Evolutionary conservation across 2,797 vertebrate genomes (phyloP).

Genomic region (Ispidina picta): DNA sequence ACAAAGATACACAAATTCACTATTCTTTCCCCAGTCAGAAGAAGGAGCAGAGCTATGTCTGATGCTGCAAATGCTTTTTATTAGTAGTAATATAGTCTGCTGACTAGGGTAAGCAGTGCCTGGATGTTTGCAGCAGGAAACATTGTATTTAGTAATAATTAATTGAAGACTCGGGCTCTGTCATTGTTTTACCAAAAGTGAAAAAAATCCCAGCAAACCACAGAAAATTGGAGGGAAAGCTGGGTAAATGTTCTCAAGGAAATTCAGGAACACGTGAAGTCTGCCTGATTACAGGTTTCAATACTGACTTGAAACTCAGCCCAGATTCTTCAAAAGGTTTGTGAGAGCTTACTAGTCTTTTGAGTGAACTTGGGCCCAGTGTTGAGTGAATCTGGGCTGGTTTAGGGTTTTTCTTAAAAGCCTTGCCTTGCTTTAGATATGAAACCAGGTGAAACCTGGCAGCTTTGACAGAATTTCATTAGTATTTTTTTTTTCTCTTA

Average conservation of each 20-base stretch:
- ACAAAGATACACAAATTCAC: neutral
- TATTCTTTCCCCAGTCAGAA: neutral
- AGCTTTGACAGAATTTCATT: neutral
- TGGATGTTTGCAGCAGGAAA: neutral
- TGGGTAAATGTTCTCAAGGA: conserved; percentile 22
- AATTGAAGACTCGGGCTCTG: neutral
- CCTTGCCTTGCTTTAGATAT: neutral
- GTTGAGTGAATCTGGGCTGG: conserved; percentile 28
- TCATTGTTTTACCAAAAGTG: neutral
- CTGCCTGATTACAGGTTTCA: conserved; percentile 35
- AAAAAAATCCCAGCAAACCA: conserved; percentile 1
- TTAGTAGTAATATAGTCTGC: neutral
- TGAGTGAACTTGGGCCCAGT: conserved; percentile 33
- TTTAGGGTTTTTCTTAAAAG: conserved; percentile 23
- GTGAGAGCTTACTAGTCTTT: neutral
- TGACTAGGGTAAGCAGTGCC: neutral
- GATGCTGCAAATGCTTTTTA: neutral
- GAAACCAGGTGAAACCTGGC: conserved; percentile 27
- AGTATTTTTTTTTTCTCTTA: neutral
- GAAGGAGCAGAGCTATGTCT: neutral
- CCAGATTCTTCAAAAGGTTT: conserved; percentile 51
- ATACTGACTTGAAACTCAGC: conserved; percentile 1
- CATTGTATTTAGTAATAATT: neutral
- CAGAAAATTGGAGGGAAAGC: neutral
- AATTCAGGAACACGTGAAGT: conserved; percentile 7